These are phyloP conservation scores for Keiferia lycopersicella DNA, from an alignment of 2,888 invertebrate genomes.

Conservation along the genomic window DNA sequence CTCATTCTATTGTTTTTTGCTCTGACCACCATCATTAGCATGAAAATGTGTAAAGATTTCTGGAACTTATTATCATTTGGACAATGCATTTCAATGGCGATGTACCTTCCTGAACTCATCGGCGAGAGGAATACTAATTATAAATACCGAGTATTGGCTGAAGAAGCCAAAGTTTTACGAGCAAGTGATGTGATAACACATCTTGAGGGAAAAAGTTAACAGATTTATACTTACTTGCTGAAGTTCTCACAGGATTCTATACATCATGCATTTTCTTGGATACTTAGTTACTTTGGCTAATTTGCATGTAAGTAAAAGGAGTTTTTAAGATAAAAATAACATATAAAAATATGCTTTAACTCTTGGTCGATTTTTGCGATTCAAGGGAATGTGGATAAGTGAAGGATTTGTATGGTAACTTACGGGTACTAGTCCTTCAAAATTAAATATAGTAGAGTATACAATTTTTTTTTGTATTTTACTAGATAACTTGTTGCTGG, in stretches of 20 bases:
- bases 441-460: no score
- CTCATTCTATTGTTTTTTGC: no score
- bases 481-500: no score
- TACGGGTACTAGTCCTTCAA: no score
- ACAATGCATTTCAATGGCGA: slow-evolving; percentile 45
- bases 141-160: slow-evolving; percentile 45
- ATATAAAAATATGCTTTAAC: no score
- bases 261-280: slow-evolving; percentile 43
- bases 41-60: slow-evolving; percentile 47
- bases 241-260: background rate
- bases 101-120: slow-evolving; percentile 46
- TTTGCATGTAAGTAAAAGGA: slow-evolving; percentile 44
- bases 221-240: background rate
- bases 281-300: slow-evolving; percentile 49
- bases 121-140: slow-evolving; percentile 53
- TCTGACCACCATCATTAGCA: slow-evolving; percentile 39
- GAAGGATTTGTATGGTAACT: no score
- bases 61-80: slow-evolving; percentile 48
- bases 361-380: no score
- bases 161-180: slow-evolving; percentile 35
- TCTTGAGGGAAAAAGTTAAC: slow-evolving; percentile 16
- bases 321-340: no score
- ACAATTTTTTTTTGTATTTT: no score
- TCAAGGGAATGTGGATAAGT: no score
- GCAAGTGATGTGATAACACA: slow-evolving; percentile 35